Percentiles rank a stretch among this genome's conserved stretches.
These are phyloP conservation scores for Drosophila fulvimacula DNA, from an alignment of 2,888 invertebrate species.

Conservation along the genomic window DNA sequence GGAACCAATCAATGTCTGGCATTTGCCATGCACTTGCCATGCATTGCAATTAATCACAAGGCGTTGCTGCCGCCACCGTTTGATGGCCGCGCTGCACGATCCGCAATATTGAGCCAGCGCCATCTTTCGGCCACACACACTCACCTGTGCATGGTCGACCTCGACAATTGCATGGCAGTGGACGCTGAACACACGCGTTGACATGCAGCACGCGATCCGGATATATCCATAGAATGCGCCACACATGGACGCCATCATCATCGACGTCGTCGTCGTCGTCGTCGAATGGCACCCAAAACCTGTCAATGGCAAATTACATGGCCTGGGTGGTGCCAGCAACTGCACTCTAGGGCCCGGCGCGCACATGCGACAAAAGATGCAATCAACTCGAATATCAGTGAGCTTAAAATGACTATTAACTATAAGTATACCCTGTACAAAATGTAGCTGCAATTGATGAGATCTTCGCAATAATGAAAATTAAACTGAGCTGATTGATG, in stretches of 20 bases:
- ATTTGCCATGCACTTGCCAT: conserved; percentile 57
- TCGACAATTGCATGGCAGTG: conserved; percentile 70
- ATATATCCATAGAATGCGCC: conserved; percentile 27
- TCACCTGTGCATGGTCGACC: conserved; percentile 17
- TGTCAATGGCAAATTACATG: conserved; percentile 76
- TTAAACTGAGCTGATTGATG: background rate
- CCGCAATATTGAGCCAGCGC: conserved; percentile 46
- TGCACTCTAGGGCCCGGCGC: conserved; percentile 22
- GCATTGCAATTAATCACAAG: conserved; percentile 71
- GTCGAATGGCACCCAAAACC: conserved; percentile 57
- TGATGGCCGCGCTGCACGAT: conserved; percentile 67
- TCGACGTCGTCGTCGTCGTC: conserved; percentile 6
- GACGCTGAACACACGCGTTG: conserved; percentile 76
- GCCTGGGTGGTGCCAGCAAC: conserved; percentile 46
- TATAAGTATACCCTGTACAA: conserved; percentile 11
- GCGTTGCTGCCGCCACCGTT: conserved; percentile 46
- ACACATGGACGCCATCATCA: conserved; percentile 23
- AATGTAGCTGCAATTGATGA: background rate
- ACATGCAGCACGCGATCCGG: conserved; percentile 83
- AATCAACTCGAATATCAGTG: conserved; percentile 55
- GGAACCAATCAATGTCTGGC: conserved; percentile 71
- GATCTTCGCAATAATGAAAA: background rate
- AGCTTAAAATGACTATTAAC: conserved; percentile 4
- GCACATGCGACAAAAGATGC: conserved; percentile 76
- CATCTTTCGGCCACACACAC: conserved; percentile 61